phyloP scores from a whole-genome alignment of 2,888 invertebrate species.

The Pristionchus japonicus region DNA sequence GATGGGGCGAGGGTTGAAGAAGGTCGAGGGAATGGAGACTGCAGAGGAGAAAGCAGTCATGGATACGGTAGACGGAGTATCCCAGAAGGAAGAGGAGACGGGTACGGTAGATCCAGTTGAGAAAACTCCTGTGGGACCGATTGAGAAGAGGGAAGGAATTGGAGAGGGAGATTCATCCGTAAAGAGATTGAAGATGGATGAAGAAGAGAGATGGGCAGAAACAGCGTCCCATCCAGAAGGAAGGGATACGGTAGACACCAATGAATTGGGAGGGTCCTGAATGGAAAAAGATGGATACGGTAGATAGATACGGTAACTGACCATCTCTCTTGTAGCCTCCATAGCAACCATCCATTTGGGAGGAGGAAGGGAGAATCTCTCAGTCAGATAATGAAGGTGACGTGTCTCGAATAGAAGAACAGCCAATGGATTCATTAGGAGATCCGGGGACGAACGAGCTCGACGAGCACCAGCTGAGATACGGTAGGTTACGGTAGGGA shows the following conservation, averaged over 20 bases:
- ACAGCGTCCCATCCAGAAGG: neutral
- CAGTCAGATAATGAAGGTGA: neutral
- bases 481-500: neutral
- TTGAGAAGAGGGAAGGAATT: neutral
- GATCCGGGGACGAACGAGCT: neutral
- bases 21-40: neutral
- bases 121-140: neutral
- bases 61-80: too few relatives aligned
- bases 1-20: neutral
- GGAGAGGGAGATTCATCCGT: neutral
- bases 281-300: neutral
- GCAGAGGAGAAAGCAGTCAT: too few relatives aligned
- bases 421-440: neutral
- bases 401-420: neutral
- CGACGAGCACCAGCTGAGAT: neutral
- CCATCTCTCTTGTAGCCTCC: neutral
- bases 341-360: neutral
- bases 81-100: neutral
- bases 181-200: conserved; percentile 5
- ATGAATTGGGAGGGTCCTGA: neutral
- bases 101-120: neutral
- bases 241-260: neutral
- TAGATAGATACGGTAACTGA: neutral
- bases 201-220: neutral
- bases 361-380: neutral